phyloP scores from a whole-genome alignment of 1,140 invertebrate genomes.

The Drosophila truncata region DNA sequence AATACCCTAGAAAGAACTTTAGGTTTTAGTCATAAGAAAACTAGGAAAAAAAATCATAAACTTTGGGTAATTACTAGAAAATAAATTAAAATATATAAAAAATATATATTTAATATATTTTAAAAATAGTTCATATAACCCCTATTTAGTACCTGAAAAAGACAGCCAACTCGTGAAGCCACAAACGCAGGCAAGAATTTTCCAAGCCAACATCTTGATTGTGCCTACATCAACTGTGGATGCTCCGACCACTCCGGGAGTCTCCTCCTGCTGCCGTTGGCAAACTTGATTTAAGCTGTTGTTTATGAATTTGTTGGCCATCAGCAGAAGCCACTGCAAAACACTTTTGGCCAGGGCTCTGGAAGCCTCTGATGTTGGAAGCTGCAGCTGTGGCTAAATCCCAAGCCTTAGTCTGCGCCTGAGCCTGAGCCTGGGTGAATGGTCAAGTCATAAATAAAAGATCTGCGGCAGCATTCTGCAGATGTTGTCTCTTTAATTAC shows the following conservation, averaged over 20 bases:
- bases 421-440: constrained; percentile 31
- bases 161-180: background rate
- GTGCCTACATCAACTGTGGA: constrained; percentile 28
- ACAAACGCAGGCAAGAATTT: constrained; percentile 61
- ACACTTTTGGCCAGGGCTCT: constrained; percentile 22
- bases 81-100: background rate
- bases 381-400: constrained; percentile 7
- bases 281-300: constrained; percentile 73
- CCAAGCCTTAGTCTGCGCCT: background rate
- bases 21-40: background rate
- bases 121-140: background rate
- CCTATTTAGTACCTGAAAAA: background rate
- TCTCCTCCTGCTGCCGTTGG: constrained; percentile 12
- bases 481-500: constrained; percentile 79
- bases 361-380: background rate
- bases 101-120: background rate
- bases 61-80: background rate
- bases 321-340: constrained; percentile 33
- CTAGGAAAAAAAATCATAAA: background rate
- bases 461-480: constrained; percentile 57
- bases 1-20: background rate
- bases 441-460: constrained; percentile 79
- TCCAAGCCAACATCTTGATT: constrained; percentile 76
- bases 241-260: background rate
- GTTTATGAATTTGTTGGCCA: constrained; percentile 59